Conservation (phyloP, 1,140 invertebrate species). For the Drosophila kikkawai region DNA sequence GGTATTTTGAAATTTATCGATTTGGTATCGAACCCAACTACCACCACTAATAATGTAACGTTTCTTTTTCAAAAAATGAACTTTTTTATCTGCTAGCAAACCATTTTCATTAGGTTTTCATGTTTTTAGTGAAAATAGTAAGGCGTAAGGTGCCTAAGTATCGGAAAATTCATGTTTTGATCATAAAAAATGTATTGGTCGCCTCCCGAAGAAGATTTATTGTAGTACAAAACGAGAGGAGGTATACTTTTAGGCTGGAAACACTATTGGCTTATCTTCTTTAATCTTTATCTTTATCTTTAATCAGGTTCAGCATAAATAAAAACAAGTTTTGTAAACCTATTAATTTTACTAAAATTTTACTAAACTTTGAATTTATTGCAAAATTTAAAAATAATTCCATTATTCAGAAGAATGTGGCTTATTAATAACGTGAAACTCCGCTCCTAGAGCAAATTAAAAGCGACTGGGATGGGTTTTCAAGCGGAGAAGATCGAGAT, state of each 20-base stretch:
- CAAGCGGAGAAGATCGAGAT: background rate
- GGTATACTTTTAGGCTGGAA: constrained; percentile 1
- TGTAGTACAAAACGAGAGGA: background rate
- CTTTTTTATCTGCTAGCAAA: background rate
- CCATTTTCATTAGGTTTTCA: background rate
- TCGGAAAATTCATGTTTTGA: no score
- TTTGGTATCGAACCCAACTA: background rate
- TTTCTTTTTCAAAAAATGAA: background rate
- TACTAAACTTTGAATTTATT: background rate
- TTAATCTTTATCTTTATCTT: background rate
- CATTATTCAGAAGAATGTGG: background rate
- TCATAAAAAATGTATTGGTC: no score
- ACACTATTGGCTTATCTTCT: no score
- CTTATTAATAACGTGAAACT: background rate
- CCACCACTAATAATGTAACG: no score
- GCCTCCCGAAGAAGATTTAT: background rate
- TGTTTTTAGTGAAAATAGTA: no score
- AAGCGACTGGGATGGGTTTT: background rate
- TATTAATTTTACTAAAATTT: background rate
- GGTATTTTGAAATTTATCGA: background rate
- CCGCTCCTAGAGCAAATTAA: background rate
- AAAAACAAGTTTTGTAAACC: background rate
- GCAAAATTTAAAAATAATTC: background rate
- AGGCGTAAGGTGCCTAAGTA: no score
- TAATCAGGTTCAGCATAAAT: background rate